Base-by-base conservation (phyloP, 2,113 vertebrate species). In the Cichladusa arquata region DNA sequence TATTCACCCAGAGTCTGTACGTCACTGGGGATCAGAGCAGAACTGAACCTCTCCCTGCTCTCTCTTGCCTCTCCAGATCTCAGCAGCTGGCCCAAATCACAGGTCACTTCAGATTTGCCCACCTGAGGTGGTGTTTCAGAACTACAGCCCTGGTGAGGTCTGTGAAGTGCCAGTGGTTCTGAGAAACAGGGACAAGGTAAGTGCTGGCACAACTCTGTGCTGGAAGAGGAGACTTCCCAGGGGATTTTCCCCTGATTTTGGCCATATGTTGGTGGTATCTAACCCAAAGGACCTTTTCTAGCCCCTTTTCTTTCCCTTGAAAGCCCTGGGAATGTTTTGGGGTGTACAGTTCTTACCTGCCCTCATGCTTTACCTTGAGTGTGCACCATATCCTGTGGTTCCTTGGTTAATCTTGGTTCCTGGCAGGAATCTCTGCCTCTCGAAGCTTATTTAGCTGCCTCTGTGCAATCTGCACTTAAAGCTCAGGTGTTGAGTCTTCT, bases 121-220 rank as follows among this genome's bases (percentile, higher is more conserved):
- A 2, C 98, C 98, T 20, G 98, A 99, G 97, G 96, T 99, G 82
- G 77, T 99, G 33, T 99, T 99, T 95, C 98, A 99, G 97, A 99
- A 97, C 94, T 99, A 98, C 8, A 44, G 61, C 71, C 97, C 98
- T 45, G 97, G 73, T 16, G 94, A 98, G 96, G 98, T 98, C 50
- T 98, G 98, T 22, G 97, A 98, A 86, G 97, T 99, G 48, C 97
- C 97, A 0, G 88, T 99, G 66, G 61, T 97, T 42, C 97, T 99
- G 72, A 97, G 98, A 90, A 99, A 98, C 98, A 98, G 96, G 4
- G 98, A 99, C 97, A 98, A 94, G 98, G 98, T 98, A 69, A 97
- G 97, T 34, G 51, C 60, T n/a, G 36, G 38, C 8, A 5, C 0
- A 42, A 18, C 3, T 0, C 9, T 5, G 14, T 19, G 34, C 47